A percentile compares a stretch with the other conserved stretches of the same genome.
Evolutionary conservation across 2,888 invertebrate genomes (phyloP).

Genomic region (Mamestra brassicae): DNA sequence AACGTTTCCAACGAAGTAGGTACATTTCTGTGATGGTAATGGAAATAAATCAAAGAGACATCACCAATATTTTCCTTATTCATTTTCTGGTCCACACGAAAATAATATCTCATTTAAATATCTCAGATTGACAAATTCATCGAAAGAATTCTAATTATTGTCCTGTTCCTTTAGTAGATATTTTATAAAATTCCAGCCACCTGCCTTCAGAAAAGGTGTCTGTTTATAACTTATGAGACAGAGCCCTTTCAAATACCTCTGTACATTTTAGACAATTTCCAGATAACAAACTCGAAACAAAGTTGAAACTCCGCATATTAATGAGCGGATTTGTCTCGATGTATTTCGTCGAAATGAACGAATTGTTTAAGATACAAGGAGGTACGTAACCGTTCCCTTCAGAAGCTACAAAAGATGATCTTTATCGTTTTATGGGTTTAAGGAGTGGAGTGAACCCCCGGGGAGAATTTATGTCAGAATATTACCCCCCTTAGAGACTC

Average conservation of each 20-base stretch:
- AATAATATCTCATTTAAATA: constrained; percentile 33
- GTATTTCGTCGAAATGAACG: constrained; percentile 69
- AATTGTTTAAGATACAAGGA: constrained; percentile 73
- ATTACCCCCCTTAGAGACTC: constrained; percentile 79
- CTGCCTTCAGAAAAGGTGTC: constrained; percentile 55
- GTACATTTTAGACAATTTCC: constrained; percentile 64
- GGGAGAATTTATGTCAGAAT: constrained; percentile 82
- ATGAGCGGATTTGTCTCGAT: constrained; percentile 71
- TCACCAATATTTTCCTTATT: constrained; percentile 8
- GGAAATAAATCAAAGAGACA: constrained; percentile 21
- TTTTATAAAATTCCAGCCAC: constrained; percentile 56
- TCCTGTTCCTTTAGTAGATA: constrained; percentile 40
- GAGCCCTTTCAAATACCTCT: constrained; percentile 59
- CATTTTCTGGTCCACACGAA: constrained; percentile 10
- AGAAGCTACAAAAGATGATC: constrained; percentile 84
- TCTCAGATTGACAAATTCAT: constrained; percentile 32
- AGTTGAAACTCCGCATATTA: constrained; percentile 73
- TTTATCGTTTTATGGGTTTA: constrained; percentile 85
- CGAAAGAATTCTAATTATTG: constrained; percentile 53
- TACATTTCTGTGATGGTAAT: background rate
- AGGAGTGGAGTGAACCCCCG: constrained; percentile 74
- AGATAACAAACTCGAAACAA: constrained; percentile 66
- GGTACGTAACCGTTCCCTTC: constrained; percentile 68
- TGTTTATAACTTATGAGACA: constrained; percentile 60
- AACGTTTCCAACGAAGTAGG: background rate